phyloP scores from a whole-genome alignment of 2,797 vertebrate genomes.

The Caiman crocodilus region DNA sequence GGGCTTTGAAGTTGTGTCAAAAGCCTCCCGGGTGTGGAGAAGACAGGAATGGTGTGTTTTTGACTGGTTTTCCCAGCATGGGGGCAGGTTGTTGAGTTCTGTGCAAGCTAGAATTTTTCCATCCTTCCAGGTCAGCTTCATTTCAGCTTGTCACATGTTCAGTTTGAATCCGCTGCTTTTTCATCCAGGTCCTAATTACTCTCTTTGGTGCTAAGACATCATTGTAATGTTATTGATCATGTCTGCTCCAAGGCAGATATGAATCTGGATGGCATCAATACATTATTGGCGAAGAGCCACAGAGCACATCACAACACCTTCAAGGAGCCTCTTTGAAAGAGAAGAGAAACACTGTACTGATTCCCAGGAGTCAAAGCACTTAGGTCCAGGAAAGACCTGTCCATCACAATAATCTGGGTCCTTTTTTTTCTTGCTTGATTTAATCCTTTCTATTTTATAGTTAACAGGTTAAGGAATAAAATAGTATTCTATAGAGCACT shows the following conservation, averaged over 20 bases:
- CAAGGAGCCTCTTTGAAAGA: neutral
- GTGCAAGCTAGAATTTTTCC: neutral
- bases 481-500: neutral
- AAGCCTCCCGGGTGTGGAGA: neutral
- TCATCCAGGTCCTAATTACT: neutral
- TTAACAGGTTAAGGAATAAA: neutral
- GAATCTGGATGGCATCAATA: neutral
- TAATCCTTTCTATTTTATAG: neutral
- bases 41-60: neutral
- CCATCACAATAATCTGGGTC: neutral
- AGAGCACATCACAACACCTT: neutral
- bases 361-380: neutral
- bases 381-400: neutral
- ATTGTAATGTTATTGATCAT: neutral
- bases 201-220: neutral
- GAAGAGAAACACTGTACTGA: neutral
- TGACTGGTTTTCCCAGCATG: neutral
- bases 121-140: neutral
- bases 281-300: neutral
- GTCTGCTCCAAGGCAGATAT: neutral
- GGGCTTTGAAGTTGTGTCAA: neutral
- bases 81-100: neutral
- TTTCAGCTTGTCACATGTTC: neutral
- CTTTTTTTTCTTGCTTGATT: neutral
- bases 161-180: neutral